Evolutionary conservation across 2,797 vertebrate genomes (phyloP).

Genomic region (Thaleichthys pacificus): DNA sequence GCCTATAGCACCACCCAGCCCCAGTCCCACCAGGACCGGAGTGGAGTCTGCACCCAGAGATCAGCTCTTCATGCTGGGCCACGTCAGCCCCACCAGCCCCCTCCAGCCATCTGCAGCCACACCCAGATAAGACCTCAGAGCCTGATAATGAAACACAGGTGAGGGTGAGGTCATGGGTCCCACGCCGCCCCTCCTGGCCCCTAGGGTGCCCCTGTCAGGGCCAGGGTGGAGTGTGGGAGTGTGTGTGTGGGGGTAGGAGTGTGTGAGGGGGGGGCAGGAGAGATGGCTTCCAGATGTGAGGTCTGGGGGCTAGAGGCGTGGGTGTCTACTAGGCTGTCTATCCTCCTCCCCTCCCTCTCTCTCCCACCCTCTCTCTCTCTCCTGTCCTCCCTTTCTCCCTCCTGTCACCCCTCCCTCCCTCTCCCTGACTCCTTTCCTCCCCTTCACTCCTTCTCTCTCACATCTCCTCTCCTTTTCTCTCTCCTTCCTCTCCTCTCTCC

Average conservation of each 20-base stretch:
- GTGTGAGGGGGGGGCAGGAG: background rate
- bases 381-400: background rate
- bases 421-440: background rate
- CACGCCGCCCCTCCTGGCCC: background rate
- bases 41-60: no score
- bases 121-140: background rate
- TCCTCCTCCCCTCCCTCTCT: background rate
- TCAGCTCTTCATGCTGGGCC: no score
- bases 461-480: background rate
- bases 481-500: background rate
- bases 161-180: conserved; percentile 3
- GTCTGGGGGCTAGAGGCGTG: background rate
- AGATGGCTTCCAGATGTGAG: background rate
- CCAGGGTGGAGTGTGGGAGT: background rate
- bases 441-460: background rate
- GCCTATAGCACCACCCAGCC: no score
- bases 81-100: no score
- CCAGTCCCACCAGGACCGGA: no score
- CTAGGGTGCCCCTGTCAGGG: background rate
- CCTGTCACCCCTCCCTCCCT: background rate
- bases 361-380: background rate
- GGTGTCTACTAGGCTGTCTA: background rate
- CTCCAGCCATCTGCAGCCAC: no score
- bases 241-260: background rate
- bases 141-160: background rate